A percentile compares a stretch with the other conserved stretches of the same genome.
These are phyloP conservation scores for Takifugu rubripes DNA, from an alignment of 2,797 vertebrate species.

Conservation along the genomic window DNA sequence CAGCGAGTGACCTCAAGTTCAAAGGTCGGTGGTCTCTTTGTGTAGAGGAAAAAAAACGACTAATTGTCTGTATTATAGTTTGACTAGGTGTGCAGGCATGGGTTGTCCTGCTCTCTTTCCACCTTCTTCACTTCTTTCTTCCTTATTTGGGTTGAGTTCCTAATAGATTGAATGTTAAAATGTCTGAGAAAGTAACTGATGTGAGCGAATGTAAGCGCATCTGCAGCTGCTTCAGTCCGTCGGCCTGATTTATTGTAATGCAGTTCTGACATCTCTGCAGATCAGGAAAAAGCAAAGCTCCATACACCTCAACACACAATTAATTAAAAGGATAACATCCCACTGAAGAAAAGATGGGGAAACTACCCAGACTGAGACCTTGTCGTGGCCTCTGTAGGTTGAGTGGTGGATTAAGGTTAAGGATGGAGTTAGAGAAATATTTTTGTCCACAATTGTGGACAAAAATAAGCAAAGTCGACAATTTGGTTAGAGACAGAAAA, in stretches of 20 bases:
- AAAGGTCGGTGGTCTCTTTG: conserved; percentile 6
- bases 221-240: neutral
- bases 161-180: too few species aligned
- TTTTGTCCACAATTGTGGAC: neutral
- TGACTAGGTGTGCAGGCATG: neutral
- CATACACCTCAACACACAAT: too few species aligned
- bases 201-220: too few species aligned
- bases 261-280: neutral
- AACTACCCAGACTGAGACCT: too few species aligned
- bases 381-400: neutral
- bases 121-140: too few species aligned
- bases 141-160: too few species aligned
- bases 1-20: conserved; percentile 16
- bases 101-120: too few species aligned
- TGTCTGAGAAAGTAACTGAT: too few species aligned
- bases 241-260: neutral
- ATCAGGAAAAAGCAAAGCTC: neutral
- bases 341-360: neutral
- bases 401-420: neutral
- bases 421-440: conserved; percentile 4
- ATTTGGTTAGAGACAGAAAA: conserved; percentile 7
- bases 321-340: neutral
- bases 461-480: conserved; percentile 1
- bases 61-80: neutral
- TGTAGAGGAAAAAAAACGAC: conserved; percentile 8